Base-by-base conservation (phyloP, 92 coral and sea anemone species). In the Zoanthus solanderi region DNA sequence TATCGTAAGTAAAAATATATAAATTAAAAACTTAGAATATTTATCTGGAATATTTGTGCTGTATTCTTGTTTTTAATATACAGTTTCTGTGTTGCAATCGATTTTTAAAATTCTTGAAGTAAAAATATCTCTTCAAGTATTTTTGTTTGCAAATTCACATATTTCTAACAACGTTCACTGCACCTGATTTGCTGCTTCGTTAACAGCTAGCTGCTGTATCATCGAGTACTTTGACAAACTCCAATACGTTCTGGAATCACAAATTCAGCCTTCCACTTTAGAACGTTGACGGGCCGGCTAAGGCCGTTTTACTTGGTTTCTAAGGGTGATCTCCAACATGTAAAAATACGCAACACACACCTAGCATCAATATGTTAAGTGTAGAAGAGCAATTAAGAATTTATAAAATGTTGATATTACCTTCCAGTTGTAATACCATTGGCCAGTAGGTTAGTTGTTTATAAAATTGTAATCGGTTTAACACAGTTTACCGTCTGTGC, bases 311-410 rank as follows among this genome's bases (percentile, higher is more conserved):
- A 81, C 31, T 10, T 81, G 63, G 75, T 81, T 63, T 37, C 85
- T 66, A 66, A n/a, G 85, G 85, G 85, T 63, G 85, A 81, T 81
- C 60, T 45, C 75, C 85, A 45, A 47, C 61, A 81, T 81, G 85
- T 32, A 66, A 81, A 81, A 65, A 60, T 16, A 46, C 60, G 23
- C 85, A 65, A 31, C 73, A 60, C 56, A 13, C 14, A 58, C 60
- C 10, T 18, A 28, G 18, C 6, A 68, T 44, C 4, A 81, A 46
- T 66, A 68, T 46, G 85, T 65, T 66, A 66, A 81, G 71, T 18
- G 52, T 29, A 23, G 75, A 15, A 31, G 13, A 32, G 65, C 82
- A 23, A 65, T 66, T 65, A 81, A 45, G 44, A 80, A 66, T 81
- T 81, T 75, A 65, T 81, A 50, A 66, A 80, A 81, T 67, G 85